A percentile compares a stretch with the other conserved stretches of the same genome.
phyloP scores from a whole-genome alignment of 37 sponge, comb jelly and placozoan species.

The Amphimedon queenslandica region DNA sequence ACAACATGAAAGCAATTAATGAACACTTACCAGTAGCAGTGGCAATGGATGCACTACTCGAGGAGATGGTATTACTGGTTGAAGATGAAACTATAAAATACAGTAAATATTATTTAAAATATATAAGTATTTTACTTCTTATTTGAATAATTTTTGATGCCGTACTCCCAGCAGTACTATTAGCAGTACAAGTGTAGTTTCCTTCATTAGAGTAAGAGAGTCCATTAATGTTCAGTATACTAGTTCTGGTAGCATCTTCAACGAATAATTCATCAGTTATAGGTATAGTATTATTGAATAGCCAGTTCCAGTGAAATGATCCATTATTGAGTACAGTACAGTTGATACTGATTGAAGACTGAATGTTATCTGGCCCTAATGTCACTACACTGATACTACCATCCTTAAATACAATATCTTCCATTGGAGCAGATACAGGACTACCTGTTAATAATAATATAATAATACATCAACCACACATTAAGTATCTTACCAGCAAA shows the following conservation, averaged over 20 bases:
- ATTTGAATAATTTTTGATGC: neutral
- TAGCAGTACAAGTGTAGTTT: constrained; percentile 27
- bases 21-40: too few species aligned
- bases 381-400: too few species aligned
- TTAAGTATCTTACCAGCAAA: neutral
- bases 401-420: neutral
- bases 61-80: too few species aligned
- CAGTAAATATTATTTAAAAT: too few species aligned
- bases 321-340: constrained; percentile 30
- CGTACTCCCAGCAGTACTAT: neutral
- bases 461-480: neutral
- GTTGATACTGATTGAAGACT: neutral
- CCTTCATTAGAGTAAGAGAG: constrained; percentile 18
- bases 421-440: neutral
- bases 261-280: neutral
- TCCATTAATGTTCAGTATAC: constrained; percentile 15
- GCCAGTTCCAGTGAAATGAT: constrained; percentile 34
- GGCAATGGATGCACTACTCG: too few species aligned
- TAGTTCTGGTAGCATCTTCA: constrained; percentile 33
- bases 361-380: neutral
- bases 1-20: too few species aligned
- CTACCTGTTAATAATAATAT: neutral
- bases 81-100: too few species aligned
- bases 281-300: neutral
- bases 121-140: neutral